Evolutionary conservation across 92 coral and sea anemone genomes (phyloP).

Genomic region (Parazoanthus darwini): DNA sequence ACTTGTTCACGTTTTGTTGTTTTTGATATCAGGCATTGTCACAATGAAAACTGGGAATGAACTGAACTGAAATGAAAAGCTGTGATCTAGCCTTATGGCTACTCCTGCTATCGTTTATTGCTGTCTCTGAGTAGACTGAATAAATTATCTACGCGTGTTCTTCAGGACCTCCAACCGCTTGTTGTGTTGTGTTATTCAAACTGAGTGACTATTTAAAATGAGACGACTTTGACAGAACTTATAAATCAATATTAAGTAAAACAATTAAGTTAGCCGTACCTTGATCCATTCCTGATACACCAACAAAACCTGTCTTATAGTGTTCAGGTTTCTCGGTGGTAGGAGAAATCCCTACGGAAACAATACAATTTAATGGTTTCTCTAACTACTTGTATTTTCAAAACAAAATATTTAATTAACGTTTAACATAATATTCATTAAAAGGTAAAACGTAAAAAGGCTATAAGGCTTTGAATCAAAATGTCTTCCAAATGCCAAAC

Average conservation of each 20-base stretch:
- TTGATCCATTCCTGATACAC: constrained; percentile 93
- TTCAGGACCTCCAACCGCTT: neutral
- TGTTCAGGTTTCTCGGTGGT: constrained; percentile 78
- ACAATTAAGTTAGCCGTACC: constrained; percentile 45
- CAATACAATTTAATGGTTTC: neutral
- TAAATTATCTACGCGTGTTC: no score
- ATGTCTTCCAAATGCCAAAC: no score
- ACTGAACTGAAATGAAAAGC: neutral
- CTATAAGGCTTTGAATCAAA: no score
- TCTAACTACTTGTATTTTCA: neutral
- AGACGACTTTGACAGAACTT: neutral
- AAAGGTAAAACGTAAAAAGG: no score
- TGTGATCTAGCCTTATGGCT: no score
- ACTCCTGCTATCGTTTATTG: neutral
- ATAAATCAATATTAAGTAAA: no score
- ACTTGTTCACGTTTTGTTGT: neutral
- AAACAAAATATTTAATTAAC: neutral
- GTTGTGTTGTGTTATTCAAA: no score
- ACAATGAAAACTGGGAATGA: no score
- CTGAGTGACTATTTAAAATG: no score
- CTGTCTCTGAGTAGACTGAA: no score
- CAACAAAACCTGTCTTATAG: constrained; percentile 85
- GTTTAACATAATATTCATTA: no score
- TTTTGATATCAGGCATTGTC: no score
- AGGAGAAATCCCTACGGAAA: constrained; percentile 78